Percentiles rank a stretch among this genome's conserved stretches.
Conservation (phyloP, 2,797 vertebrate species). For the Chloroceryle amazona region DNA sequence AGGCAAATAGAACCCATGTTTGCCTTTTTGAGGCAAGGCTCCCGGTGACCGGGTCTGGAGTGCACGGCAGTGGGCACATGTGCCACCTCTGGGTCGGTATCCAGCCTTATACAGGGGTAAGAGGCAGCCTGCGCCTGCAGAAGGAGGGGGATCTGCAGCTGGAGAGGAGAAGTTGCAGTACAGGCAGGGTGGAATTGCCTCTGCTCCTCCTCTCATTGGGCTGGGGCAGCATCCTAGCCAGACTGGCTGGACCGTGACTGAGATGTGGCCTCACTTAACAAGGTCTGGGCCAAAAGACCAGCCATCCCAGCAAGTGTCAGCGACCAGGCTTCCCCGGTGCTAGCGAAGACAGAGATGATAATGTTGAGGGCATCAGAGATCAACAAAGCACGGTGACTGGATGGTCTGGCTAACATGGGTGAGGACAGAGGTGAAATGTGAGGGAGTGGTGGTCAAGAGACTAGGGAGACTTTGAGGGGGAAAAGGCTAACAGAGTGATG, state of each 20-base stretch:
- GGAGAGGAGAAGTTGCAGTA: neutral
- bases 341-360: neutral
- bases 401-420: neutral
- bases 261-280: neutral
- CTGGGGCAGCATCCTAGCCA: neutral
- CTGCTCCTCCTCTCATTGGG: fast-evolving
- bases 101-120: neutral
- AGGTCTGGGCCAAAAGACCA: neutral
- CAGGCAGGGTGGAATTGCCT: neutral
- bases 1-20: conserved; percentile 38
- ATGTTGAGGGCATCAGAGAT: neutral
- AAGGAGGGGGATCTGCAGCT: neutral
- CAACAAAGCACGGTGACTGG: neutral
- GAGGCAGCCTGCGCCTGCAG: neutral
- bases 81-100: neutral
- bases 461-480: neutral
- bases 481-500: neutral
- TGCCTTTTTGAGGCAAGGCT: conserved; percentile 38
- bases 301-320: neutral
- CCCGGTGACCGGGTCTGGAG: neutral
- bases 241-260: neutral
- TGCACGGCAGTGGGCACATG: neutral
- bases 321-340: neutral
- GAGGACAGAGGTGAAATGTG: neutral
- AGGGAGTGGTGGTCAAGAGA: neutral